Evolutionary conservation across 2,888 invertebrate species (phyloP).

Genomic region (Ophioninae sp.): DNA sequence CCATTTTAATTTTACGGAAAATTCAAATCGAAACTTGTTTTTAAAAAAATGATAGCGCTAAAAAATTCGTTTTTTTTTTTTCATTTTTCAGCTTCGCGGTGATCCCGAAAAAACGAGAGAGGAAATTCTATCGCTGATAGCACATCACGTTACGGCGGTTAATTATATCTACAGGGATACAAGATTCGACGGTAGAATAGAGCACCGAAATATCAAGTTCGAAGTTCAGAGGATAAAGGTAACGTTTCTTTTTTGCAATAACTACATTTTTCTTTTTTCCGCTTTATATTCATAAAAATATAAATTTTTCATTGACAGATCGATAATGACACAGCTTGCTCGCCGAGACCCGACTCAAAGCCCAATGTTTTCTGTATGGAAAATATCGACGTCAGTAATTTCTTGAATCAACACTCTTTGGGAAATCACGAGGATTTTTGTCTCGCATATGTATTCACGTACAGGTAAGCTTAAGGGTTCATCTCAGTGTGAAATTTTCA

Average conservation of each 20-base stretch:
- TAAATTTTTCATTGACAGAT: constrained; percentile 84
- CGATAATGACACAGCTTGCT: constrained; percentile 92
- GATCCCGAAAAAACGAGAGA: constrained; percentile 95
- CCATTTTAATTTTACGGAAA: too few species aligned
- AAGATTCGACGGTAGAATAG: constrained; percentile 93
- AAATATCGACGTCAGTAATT: constrained; percentile 99
- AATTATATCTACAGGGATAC: constrained; percentile 98
- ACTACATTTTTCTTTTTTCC: not conserved
- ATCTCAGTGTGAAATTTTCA: constrained; percentile 2
- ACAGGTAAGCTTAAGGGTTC: constrained; percentile 78
- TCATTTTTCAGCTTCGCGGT: constrained; percentile 78
- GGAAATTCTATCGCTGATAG: constrained; percentile 98
- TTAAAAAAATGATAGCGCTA: too few species aligned
- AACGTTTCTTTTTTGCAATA: constrained; percentile 40
- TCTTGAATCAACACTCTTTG: constrained; percentile 97
- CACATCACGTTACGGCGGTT: constrained; percentile 98
- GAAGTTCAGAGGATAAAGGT: constrained; percentile 95
- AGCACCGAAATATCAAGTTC: constrained; percentile 97
- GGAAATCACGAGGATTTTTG: constrained; percentile 99
- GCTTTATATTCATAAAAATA: not conserved
- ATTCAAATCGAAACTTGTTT: too few species aligned
- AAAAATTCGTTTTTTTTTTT: constrained; percentile 7
- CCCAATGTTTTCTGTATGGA: constrained; percentile 96
- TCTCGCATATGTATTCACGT: constrained; percentile 99
- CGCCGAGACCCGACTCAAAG: constrained; percentile 83